A percentile compares a stretch with the other conserved stretches of the same genome.
Conservation (phyloP, 1,140 invertebrate genomes). For the Parapsyche elsis region DNA sequence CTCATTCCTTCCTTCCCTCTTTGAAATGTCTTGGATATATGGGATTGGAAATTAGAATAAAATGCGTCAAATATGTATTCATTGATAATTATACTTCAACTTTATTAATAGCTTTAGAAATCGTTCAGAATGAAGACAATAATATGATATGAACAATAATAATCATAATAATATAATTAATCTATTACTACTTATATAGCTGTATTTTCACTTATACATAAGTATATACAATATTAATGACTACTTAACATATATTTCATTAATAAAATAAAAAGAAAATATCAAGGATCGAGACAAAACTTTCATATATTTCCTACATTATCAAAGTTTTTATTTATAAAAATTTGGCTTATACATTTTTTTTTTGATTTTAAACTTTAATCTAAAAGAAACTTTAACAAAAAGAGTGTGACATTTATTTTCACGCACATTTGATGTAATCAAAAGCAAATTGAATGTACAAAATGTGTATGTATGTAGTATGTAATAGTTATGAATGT, state of each 20-base stretch:
- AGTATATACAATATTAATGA: conserved; percentile 59
- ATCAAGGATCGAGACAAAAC: neutral
- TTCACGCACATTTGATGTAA: neutral
- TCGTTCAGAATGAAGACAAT: conserved; percentile 70
- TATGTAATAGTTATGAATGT: too few species aligned
- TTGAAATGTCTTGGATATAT: too few species aligned
- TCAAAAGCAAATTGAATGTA: neutral
- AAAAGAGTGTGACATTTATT: neutral
- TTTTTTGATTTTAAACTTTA: neutral
- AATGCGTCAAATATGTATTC: neutral
- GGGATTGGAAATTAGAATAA: too few species aligned
- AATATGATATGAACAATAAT: conserved; percentile 69
- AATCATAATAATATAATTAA: conserved; percentile 50
- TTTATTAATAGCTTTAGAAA: conserved; percentile 70
- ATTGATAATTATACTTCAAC: conserved; percentile 64
- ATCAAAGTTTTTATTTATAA: conserved; percentile 27
- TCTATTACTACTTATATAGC: conserved; percentile 49
- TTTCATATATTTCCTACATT: conserved; percentile 9
- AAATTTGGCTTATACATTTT: conserved; percentile 38
- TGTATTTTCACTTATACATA: conserved; percentile 50
- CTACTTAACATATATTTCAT: conserved; percentile 52
- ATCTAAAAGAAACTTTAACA: too few species aligned
- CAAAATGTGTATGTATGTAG: neutral
- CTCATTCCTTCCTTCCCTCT: too few species aligned
- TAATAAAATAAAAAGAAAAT: conserved; percentile 26